These are phyloP conservation scores for Argynnis bischoffii DNA, from an alignment of 2,888 invertebrate species.

Conservation along the genomic window DNA sequence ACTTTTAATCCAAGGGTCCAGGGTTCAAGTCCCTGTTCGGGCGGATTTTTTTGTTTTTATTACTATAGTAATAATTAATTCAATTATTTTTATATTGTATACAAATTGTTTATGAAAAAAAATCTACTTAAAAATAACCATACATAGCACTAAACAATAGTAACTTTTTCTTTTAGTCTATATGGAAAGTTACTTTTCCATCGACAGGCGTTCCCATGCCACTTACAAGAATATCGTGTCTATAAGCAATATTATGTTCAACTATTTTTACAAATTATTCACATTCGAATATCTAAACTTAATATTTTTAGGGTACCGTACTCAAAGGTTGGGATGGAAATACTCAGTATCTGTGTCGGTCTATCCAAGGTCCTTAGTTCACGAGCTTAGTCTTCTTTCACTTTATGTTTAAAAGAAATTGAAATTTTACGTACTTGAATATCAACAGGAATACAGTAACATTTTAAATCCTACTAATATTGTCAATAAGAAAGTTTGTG, in stretches of 20 bases:
- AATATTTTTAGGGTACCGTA: too few relatives aligned
- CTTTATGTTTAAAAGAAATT: too few relatives aligned
- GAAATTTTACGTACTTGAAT: too few relatives aligned
- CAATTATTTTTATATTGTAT: not conserved
- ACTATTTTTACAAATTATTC: not conserved
- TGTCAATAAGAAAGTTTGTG: too few relatives aligned
- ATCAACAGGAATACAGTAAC: too few relatives aligned
- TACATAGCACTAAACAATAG: constrained; percentile 23
- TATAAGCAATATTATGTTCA: not conserved
- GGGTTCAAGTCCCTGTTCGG: constrained; percentile 90
- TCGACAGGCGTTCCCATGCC: constrained; percentile 28
- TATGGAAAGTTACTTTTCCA: constrained; percentile 39
- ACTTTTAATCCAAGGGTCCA: constrained; percentile 90
- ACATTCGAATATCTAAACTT: too few relatives aligned
- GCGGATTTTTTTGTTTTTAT: constrained; percentile 67
- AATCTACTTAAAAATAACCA: not conserved
- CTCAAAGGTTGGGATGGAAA: too few relatives aligned
- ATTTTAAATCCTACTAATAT: too few relatives aligned
- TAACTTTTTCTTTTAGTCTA: constrained; percentile 24
- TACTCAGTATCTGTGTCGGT: too few relatives aligned
- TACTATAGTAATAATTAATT: constrained; percentile 6
- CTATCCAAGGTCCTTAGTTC: too few relatives aligned
- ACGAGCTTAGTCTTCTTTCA: too few relatives aligned
- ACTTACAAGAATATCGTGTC: not conserved
- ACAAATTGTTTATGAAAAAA: not conserved